Evolutionary conservation across 2,797 vertebrate species (phyloP), one percentile per base, ranked within the genome.

Genomic region (Psittacula echo): DNA sequence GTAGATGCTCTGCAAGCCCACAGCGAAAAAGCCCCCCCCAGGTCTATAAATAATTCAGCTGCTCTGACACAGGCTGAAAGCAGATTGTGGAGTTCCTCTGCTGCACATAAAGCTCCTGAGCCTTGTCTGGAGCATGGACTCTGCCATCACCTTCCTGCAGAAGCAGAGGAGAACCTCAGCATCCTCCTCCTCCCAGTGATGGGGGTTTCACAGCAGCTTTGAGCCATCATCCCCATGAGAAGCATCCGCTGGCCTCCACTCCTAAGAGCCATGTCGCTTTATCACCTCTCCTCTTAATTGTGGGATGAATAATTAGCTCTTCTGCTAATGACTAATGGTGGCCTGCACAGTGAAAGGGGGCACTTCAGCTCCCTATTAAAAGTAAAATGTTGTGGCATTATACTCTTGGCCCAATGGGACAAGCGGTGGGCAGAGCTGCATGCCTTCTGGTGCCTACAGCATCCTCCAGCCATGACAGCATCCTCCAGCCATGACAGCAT

Each of bases 391-490:
- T 18, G 13, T 7, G 18, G 41, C 17, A 4, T 44, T 47, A 14
- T 37, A 32, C 32, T 64, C 72, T 58, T 0, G 2, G 34, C 26
- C 13, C 0, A 4, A 21, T 0, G 27, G 79, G 54, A 23, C 21
- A 34, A 56, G 29, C 0, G 0, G 4, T 8, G 44, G 0, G 0
- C 44, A 26, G 50, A 68, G 54, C n/a, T 2, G 1, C 1, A 1
- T 24, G 76, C 11, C 53, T 50, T 42, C 41, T 7, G 3, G 45
- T 14, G n/a, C 10, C 34, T 24, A 3, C n/a, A 61, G 27, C 62
- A 26, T 75, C 47, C 14, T 78, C 30, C 39, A 6, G 0, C 7
- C 21, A 13, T 10, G 4, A 6, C 8, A 48, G 14, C n/a, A 29
- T 34, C 66, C 22, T 50, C 45, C 37, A 1, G 1, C 32, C 26